phyloP scores from a whole-genome alignment of 2,888 invertebrate genomes.

The Agrotis segetum region DNA sequence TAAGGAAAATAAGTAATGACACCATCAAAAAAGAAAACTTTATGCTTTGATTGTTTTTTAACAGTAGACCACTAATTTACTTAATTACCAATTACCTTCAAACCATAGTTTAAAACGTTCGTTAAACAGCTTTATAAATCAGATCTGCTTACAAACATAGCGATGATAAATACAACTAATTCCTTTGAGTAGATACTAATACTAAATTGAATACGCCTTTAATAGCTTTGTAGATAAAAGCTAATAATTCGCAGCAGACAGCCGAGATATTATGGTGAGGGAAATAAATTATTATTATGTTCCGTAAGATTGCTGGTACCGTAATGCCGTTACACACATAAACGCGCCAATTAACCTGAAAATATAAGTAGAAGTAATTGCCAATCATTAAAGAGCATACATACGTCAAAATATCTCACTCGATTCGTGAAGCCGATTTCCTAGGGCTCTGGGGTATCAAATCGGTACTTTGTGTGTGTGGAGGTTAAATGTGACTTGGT shows the following conservation, averaged over 20 bases:
- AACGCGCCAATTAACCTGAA: conserved; percentile 48
- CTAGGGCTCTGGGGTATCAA: conserved; percentile 11
- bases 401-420: conserved; percentile 15
- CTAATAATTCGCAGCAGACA: conserved; percentile 53
- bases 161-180: conserved; percentile 57
- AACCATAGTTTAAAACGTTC: conserved; percentile 16
- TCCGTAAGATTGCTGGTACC: conserved; percentile 43
- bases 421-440: conserved; percentile 28
- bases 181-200: conserved; percentile 49
- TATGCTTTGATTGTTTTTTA: not conserved
- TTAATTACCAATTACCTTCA: conserved; percentile 11
- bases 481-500: too few species aligned
- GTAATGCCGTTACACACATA: conserved; percentile 52
- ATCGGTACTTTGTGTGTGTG: conserved; percentile 1
- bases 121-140: conserved; percentile 44
- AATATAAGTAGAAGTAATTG: conserved; percentile 34
- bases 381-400: conserved; percentile 24
- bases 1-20: not conserved
- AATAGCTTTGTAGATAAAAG: conserved; percentile 59
- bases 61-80: not conserved
- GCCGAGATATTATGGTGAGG: conserved; percentile 47
- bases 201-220: conserved; percentile 55
- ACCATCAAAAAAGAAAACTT: not conserved
- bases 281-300: conserved; percentile 53
- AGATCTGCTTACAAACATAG: conserved; percentile 27